Percentiles rank a stretch among this genome's conserved stretches.
Evolutionary conservation across 2,888 invertebrate genomes (phyloP).

Genomic region (Philereme transversata): DNA sequence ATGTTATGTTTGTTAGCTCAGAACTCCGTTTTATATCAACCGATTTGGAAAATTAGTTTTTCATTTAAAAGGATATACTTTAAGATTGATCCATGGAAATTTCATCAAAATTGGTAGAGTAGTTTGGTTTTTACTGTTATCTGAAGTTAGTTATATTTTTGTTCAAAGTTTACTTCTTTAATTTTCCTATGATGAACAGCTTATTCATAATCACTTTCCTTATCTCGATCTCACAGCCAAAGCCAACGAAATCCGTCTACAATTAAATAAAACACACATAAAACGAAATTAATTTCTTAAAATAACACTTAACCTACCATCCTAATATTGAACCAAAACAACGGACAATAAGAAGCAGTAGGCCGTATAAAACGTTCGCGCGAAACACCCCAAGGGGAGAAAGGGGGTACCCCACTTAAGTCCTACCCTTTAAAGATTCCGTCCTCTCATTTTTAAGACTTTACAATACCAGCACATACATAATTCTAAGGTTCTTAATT

Average conservation of each 20-base stretch:
- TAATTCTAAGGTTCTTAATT: constrained; percentile 68
- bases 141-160: too few species aligned
- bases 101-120: too few species aligned
- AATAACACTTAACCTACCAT: constrained; percentile 75
- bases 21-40: too few species aligned
- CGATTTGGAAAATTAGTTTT: too few species aligned
- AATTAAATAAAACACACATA: constrained; percentile 38
- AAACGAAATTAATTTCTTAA: constrained; percentile 55
- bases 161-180: too few species aligned
- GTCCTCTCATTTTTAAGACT: constrained; percentile 84
- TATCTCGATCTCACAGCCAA: constrained; percentile 10
- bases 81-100: too few species aligned
- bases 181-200: not conserved
- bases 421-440: constrained; percentile 83
- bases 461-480: constrained; percentile 80
- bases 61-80: too few species aligned
- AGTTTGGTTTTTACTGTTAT: too few species aligned
- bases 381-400: constrained; percentile 56
- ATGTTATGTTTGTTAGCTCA: too few species aligned
- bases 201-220: constrained; percentile 8
- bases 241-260: constrained; percentile 25
- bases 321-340: constrained; percentile 79
- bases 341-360: constrained; percentile 75
- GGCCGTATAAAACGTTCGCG: constrained; percentile 77
- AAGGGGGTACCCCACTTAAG: constrained; percentile 72